Evolutionary conservation across 2,888 invertebrate genomes (phyloP).

Genomic region (Odontomyia ornata): DNA sequence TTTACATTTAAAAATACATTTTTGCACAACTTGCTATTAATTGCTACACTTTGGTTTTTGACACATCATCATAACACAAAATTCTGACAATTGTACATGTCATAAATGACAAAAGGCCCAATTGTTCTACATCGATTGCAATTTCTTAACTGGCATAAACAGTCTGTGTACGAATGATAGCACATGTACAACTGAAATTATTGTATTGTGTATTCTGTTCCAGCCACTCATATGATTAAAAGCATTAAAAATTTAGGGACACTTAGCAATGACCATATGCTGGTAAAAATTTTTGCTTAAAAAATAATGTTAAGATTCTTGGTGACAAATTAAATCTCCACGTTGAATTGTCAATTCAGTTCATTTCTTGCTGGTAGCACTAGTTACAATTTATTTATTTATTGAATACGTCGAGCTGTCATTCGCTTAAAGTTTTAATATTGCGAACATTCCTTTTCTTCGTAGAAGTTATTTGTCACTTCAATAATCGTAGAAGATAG

Average conservation of each 20-base stretch:
- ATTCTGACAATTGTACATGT: conserved; percentile 25
- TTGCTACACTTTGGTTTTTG: neutral
- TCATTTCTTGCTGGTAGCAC: too few species aligned
- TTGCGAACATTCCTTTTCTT: neutral
- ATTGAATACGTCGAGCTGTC: conserved; percentile 27
- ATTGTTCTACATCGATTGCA: neutral
- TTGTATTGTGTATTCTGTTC: too few species aligned
- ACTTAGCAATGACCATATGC: too few species aligned
- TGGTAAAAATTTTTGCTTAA: too few species aligned
- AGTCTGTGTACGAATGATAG: neutral
- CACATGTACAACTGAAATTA: neutral
- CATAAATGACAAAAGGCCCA: neutral
- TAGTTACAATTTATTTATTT: conserved; percentile 28
- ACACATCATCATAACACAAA: conserved; percentile 45
- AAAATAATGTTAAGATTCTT: too few species aligned
- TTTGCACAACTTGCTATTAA: neutral
- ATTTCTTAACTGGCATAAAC: neutral
- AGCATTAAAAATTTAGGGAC: too few species aligned
- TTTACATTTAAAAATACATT: neutral
- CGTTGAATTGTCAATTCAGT: too few species aligned
- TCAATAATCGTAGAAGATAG: neutral
- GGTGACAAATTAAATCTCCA: too few species aligned
- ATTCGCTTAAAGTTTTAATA: neutral
- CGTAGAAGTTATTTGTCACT: conserved; percentile 1
- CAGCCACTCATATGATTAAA: too few species aligned